Conservation (phyloP, 2,113 vertebrate species). For the Aepyceros melampus region DNA sequence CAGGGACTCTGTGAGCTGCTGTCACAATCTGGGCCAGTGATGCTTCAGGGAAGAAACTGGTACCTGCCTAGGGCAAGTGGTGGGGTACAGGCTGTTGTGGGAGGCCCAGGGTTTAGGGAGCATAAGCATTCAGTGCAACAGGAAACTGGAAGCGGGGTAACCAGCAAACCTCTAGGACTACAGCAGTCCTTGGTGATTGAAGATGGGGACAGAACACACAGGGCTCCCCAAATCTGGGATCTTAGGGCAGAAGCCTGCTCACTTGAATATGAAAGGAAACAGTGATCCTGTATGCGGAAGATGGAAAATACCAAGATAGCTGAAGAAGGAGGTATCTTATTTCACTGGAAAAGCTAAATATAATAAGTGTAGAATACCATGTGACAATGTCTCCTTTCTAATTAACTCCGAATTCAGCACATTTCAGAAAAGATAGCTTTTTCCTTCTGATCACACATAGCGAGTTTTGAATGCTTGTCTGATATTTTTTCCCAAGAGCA, state of each 20-base stretch:
- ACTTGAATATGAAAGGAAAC: background rate
- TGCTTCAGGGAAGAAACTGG: background rate
- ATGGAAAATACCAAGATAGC: background rate
- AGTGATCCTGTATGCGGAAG: background rate
- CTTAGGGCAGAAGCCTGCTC: fast-evolving
- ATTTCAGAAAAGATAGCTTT: constrained; percentile 21
- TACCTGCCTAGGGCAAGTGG: background rate
- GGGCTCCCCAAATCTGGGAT: background rate
- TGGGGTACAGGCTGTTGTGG: background rate
- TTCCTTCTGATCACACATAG: background rate
- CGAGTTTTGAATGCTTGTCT: background rate
- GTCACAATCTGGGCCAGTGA: background rate
- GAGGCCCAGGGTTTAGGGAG: background rate
- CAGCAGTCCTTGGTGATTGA: too few species aligned
- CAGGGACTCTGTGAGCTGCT: background rate
- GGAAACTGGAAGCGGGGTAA: background rate
- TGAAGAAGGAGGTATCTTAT: background rate
- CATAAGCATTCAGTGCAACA: background rate
- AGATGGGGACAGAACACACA: background rate
- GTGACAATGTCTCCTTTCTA: background rate
- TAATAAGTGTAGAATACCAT: background rate
- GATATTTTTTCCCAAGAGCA: background rate
- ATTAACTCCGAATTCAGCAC: background rate
- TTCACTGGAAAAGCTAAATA: background rate
- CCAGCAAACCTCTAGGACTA: background rate